These are phyloP conservation scores for Galemys pyrenaicus DNA, from an alignment of 2,113 vertebrate species.

Conservation along the genomic window DNA sequence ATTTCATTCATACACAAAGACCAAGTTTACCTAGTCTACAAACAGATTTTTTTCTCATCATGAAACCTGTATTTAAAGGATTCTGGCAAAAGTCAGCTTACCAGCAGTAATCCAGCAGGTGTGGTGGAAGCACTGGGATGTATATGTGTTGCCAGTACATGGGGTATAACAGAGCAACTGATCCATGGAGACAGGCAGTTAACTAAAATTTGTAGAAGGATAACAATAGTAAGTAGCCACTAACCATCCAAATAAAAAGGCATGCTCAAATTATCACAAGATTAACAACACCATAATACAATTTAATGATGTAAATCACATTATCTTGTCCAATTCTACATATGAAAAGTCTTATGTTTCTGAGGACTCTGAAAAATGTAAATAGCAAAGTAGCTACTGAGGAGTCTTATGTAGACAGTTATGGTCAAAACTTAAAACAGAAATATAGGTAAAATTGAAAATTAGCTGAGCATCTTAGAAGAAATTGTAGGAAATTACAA, in stretches of 20 bases:
- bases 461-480: background rate
- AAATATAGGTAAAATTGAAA: slow-evolving; percentile 46
- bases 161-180: slow-evolving; percentile 95
- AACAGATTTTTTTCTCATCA: background rate
- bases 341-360: background rate
- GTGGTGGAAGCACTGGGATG: slow-evolving; percentile 97
- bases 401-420: background rate
- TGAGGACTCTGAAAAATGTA: background rate
- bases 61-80: background rate
- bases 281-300: background rate
- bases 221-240: slow-evolving; percentile 60
- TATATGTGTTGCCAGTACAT: slow-evolving; percentile 99
- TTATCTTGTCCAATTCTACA: background rate
- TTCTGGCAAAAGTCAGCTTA: slow-evolving; percentile 83
- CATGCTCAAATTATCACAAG: slow-evolving; percentile 6
- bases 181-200: slow-evolving; percentile 97
- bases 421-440: background rate
- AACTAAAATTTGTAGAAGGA: slow-evolving; percentile 85
- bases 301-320: background rate
- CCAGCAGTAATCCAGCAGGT: slow-evolving; percentile 99
- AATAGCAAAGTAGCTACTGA: slow-evolving; percentile 33
- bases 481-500: slow-evolving; percentile 64
- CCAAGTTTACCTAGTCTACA: background rate
- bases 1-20: background rate
- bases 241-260: slow-evolving; percentile 23